Conservation (phyloP, 2,797 vertebrate genomes). For the Bovichtus variegatus region DNA sequence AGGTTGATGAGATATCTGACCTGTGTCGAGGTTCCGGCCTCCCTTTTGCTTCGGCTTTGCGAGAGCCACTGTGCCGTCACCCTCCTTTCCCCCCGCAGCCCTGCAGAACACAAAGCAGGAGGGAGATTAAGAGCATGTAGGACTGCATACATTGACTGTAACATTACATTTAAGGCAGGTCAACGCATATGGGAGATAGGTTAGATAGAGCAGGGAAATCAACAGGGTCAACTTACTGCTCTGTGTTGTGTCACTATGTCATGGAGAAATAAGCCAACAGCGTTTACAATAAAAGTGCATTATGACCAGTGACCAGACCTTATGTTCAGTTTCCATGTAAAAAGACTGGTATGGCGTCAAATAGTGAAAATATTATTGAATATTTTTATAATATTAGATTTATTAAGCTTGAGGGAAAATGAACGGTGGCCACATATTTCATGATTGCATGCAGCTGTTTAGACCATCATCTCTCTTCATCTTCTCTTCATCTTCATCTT, state of each 20-base stretch:
- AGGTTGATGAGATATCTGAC: constrained; percentile 50
- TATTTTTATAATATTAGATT: not conserved
- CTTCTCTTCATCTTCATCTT: too few species aligned
- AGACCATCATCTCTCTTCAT: too few species aligned
- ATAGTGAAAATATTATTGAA: too few species aligned
- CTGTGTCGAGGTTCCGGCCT: constrained; percentile 55
- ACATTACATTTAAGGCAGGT: not conserved
- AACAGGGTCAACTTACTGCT: not conserved
- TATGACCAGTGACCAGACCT: too few species aligned
- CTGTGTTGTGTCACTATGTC: not conserved
- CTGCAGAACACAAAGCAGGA: constrained; percentile 62
- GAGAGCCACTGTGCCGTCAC: constrained; percentile 76
- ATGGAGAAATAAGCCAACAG: not conserved
- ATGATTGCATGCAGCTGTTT: not conserved
- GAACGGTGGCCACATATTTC: not conserved
- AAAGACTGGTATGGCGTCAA: too few species aligned
- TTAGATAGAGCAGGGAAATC: not conserved
- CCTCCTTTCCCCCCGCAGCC: constrained; percentile 48
- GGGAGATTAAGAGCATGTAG: constrained; percentile 31
- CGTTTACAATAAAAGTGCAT: not conserved
- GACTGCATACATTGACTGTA: not conserved
- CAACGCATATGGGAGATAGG: not conserved
- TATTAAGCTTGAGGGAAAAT: not conserved
- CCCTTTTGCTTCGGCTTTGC: constrained; percentile 65
- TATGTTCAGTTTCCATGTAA: not conserved